These are phyloP conservation scores for Setipinna tenuifilis DNA, from an alignment of 2,797 vertebrate species.

Conservation along the genomic window DNA sequence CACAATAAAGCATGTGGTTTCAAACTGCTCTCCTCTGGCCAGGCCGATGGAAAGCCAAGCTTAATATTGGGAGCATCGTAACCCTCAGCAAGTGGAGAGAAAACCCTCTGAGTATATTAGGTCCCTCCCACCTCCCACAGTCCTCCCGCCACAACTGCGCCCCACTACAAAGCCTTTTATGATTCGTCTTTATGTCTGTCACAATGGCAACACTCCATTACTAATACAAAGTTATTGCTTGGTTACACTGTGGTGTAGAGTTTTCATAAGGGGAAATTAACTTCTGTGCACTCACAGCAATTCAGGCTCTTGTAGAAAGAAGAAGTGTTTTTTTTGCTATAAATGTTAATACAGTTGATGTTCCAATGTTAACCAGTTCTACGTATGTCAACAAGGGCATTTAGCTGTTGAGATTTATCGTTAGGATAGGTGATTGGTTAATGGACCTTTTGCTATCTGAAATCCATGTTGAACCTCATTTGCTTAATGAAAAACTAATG, in stretches of 20 bases:
- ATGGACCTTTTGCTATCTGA: not conserved
- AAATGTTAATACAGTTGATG: not conserved
- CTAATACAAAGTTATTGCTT: slow-evolving; percentile 3
- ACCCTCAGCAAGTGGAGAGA: slow-evolving; percentile 45
- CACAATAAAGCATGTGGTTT: slow-evolving; percentile 54
- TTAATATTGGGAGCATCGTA: slow-evolving; percentile 41
- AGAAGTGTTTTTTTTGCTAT: not conserved
- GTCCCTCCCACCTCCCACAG: slow-evolving; percentile 44
- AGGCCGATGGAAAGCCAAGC: slow-evolving; percentile 55
- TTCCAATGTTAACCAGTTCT: not conserved
- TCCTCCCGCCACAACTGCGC: slow-evolving; percentile 59
- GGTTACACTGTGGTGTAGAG: not conserved
- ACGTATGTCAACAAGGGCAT: not conserved
- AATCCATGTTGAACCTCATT: slow-evolving; percentile 8
- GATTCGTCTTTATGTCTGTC: not conserved
- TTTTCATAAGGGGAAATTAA: not conserved
- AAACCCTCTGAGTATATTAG: slow-evolving; percentile 2
- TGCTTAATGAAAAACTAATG: not conserved
- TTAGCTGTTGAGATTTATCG: not conserved
- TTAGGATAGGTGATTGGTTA: slow-evolving; percentile 34
- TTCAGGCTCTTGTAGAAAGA: not conserved
- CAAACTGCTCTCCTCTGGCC: slow-evolving; percentile 39
- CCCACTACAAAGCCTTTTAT: slow-evolving; percentile 49
- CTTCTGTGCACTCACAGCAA: not conserved
- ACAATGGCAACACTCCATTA: not conserved